These are phyloP conservation scores for Lucinisca nassula DNA, from an alignment of 2,888 invertebrate species.

Conservation along the genomic window DNA sequence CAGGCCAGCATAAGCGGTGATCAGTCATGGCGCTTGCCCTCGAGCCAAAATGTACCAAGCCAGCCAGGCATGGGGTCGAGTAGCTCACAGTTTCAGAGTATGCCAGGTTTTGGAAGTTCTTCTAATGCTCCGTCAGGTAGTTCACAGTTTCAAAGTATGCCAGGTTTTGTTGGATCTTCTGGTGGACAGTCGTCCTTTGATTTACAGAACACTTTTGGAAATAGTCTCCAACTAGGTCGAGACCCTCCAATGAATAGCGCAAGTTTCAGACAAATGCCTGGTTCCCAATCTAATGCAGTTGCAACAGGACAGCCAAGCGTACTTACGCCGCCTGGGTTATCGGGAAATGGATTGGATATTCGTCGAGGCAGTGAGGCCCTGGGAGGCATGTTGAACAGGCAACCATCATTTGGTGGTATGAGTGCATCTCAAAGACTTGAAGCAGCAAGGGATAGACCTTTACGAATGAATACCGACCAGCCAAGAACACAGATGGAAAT, in stretches of 20 bases:
- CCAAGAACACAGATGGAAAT: background rate
- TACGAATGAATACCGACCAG: constrained; percentile 1
- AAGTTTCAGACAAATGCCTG: background rate
- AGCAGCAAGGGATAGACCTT: background rate
- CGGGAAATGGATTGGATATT: background rate
- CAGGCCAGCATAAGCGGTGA: background rate
- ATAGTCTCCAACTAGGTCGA: background rate
- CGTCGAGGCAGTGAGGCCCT: background rate
- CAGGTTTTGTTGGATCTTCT: background rate
- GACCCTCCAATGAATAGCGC: background rate
- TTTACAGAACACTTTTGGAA: background rate
- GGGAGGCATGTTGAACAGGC: background rate
- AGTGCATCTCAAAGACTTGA: background rate
- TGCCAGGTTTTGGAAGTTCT: too few species aligned
- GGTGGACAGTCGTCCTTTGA: background rate
- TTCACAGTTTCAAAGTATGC: background rate
- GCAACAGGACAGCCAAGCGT: background rate
- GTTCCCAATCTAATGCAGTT: background rate
- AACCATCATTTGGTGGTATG: background rate
- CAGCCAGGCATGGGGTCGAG: background rate
- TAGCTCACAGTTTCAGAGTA: background rate
- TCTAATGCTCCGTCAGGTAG: too few species aligned
- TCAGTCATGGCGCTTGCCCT: background rate
- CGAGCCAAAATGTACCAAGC: background rate
- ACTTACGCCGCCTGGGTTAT: background rate